These are phyloP conservation scores for Oscheius sp. DNA, from an alignment of 2,888 invertebrate genomes.

Conservation along the genomic window DNA sequence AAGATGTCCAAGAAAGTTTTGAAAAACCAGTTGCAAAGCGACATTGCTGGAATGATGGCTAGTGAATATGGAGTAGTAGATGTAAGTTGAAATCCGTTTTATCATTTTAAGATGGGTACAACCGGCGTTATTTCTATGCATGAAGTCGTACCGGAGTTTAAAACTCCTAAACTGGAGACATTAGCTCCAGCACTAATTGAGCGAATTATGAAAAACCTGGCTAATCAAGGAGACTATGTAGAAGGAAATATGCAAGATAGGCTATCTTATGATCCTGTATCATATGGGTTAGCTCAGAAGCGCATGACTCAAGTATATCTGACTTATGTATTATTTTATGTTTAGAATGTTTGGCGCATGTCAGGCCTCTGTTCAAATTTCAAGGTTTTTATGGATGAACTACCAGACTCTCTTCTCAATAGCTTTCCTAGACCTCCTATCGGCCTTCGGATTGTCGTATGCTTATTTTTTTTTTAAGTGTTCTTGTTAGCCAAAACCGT, in stretches of 20 bases:
- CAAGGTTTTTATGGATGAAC: background rate
- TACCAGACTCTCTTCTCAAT: background rate
- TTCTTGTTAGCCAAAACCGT: background rate
- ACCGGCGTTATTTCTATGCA: no score
- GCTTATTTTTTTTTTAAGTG: background rate
- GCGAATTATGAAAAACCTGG: background rate
- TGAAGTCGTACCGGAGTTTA: background rate
- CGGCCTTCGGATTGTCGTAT: slow-evolving; percentile 7
- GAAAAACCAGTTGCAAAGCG: background rate
- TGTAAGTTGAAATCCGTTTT: background rate
- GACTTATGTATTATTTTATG: background rate
- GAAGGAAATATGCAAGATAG: no score
- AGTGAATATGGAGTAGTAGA: background rate
- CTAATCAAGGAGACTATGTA: background rate
- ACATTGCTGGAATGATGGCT: slow-evolving; percentile 11
- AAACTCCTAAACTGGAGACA: background rate
- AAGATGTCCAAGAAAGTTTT: slow-evolving; percentile 1
- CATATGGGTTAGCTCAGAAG: no score
- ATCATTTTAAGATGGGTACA: background rate
- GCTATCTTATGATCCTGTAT: no score
- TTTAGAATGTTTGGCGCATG: slow-evolving; percentile 4
- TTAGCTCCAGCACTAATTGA: background rate
- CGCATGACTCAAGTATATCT: no score
- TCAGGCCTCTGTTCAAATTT: background rate
- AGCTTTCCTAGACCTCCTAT: background rate